Percentiles rank a stretch among this genome's conserved stretches.
Evolutionary conservation across 1,140 invertebrate genomes (phyloP).

Genomic region (Ips nitidus): DNA sequence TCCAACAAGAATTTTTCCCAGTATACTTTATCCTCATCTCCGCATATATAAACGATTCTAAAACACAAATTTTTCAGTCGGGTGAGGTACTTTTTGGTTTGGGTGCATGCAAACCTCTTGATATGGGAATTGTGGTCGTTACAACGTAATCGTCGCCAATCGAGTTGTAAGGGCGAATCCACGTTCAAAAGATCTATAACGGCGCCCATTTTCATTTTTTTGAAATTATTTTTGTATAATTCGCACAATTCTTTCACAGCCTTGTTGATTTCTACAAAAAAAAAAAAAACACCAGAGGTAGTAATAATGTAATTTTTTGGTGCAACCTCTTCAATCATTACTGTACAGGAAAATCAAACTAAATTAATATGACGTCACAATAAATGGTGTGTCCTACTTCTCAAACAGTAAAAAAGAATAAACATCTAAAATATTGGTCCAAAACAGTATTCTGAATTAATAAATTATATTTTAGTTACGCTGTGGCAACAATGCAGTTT

Average conservation of each 20-base stretch:
- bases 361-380: no score
- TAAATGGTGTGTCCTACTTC: no score
- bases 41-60: conserved; percentile 24
- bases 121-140: conserved; percentile 30
- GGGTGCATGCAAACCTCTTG: conserved; percentile 31
- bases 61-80: background rate
- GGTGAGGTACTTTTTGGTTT: no score
- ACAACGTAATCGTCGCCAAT: conserved; percentile 20
- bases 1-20: conserved; percentile 36
- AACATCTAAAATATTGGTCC: no score
- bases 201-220: conserved; percentile 30
- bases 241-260: conserved; percentile 42
- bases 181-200: conserved; percentile 34
- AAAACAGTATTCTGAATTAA: no score
- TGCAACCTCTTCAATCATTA: no score
- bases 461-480: no score
- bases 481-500: no score
- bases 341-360: no score
- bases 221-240: conserved; percentile 38
- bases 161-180: conserved; percentile 28
- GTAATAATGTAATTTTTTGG: conserved; percentile 3
- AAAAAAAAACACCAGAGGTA: background rate
- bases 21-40: background rate
- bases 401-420: no score
- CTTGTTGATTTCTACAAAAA: conserved; percentile 46